These are phyloP conservation scores for Salvelinus fontinalis DNA, from an alignment of 2,113 vertebrate species.

Conservation along the genomic window DNA sequence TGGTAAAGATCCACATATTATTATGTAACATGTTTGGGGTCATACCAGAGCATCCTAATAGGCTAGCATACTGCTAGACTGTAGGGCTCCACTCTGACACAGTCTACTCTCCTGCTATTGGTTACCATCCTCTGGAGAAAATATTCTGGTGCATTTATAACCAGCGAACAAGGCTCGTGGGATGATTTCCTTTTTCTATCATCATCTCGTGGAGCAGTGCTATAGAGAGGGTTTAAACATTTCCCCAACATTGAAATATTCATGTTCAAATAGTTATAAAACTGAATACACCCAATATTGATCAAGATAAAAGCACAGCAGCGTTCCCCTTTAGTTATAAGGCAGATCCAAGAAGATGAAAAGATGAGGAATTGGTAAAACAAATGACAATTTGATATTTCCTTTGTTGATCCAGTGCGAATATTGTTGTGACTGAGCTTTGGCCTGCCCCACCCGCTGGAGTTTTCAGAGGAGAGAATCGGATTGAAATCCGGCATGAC, in stretches of 20 bases:
- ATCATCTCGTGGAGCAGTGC: not conserved
- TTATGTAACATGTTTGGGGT: not conserved
- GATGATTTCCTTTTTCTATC: not conserved
- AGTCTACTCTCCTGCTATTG: not conserved
- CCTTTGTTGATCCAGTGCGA: not conserved
- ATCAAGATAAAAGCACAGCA: not conserved
- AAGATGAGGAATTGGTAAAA: not conserved
- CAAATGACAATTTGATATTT: not conserved
- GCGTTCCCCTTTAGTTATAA: not conserved
- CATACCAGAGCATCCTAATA: no score
- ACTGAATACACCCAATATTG: not conserved
- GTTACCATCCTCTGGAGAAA: not conserved
- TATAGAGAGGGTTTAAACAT: not conserved
- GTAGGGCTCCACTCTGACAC: not conserved
- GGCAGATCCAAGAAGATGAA: not conserved
- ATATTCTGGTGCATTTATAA: not conserved
- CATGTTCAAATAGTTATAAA: not conserved
- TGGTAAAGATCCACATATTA: not conserved
- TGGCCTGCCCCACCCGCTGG: not conserved
- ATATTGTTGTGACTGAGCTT: not conserved
- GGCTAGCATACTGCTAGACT: not conserved
- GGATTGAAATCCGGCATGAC: not conserved
- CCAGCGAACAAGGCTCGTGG: not conserved
- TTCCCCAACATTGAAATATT: not conserved
- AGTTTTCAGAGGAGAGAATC: not conserved